phyloP scores from a whole-genome alignment of 2,797 vertebrate species.

The Hapalemur alaotrensis region DNA sequence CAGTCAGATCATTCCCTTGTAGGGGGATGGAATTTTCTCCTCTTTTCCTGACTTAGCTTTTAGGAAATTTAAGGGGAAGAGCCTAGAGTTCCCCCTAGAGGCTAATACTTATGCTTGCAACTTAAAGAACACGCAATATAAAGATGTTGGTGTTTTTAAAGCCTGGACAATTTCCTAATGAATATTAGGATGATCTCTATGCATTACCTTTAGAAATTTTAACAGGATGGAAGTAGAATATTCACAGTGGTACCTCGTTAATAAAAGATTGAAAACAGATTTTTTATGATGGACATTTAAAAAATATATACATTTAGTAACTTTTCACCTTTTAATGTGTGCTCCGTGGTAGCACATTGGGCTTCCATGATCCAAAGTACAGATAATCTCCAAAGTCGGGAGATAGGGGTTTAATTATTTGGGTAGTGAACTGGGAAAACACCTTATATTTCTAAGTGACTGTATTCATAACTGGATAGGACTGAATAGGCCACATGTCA shows the following conservation, averaged over 20 bases:
- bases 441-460: not conserved
- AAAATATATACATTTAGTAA: not conserved
- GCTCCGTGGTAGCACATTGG: not conserved
- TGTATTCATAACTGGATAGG: not conserved
- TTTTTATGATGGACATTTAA: not conserved
- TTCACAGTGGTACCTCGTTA: not conserved
- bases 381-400: not conserved
- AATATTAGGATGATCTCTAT: not conserved
- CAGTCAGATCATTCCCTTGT: not conserved
- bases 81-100: constrained; percentile 61
- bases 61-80: constrained; percentile 41
- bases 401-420: not conserved
- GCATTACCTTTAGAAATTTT: not conserved
- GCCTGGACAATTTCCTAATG: not conserved
- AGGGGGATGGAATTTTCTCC: not conserved
- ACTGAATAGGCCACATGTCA: not conserved
- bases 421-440: not conserved
- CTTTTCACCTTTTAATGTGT: not conserved
- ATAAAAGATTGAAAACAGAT: not conserved
- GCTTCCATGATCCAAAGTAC: not conserved
- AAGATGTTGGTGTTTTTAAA: not conserved
- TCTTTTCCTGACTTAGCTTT: not conserved
- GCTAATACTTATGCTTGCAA: not conserved
- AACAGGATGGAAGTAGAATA: not conserved
- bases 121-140: not conserved